phyloP scores from a whole-genome alignment of 1,140 invertebrate species.

The Temnothorax nylanderi region DNA sequence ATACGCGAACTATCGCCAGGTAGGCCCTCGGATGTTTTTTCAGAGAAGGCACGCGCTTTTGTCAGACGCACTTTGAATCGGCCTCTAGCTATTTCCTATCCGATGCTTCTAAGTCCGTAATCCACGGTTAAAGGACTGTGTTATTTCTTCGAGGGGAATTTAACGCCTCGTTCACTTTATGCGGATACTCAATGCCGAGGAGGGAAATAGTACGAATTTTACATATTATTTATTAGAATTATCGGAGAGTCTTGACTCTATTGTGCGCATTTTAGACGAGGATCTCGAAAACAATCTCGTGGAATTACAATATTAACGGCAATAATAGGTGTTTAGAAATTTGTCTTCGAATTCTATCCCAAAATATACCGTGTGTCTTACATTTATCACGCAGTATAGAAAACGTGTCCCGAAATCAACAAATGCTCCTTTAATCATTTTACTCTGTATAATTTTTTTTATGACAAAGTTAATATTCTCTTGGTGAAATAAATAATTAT shows the following conservation, averaged over 20 bases:
- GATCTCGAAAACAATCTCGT: not conserved
- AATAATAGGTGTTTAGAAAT: not conserved
- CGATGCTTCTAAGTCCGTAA: conserved; percentile 68
- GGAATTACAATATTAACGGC: not conserved
- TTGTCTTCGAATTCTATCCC: not conserved
- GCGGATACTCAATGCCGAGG: not conserved
- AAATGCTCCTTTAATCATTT: not conserved
- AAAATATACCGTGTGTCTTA: not conserved
- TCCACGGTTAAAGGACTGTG: conserved; percentile 72
- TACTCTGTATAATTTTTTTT: not conserved
- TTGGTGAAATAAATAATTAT: not conserved
- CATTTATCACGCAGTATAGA: not conserved
- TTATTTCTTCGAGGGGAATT: conserved; percentile 72
- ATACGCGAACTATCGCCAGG: conserved; percentile 62
- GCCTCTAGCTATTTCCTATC: conserved; percentile 41
- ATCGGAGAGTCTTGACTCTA: not conserved
- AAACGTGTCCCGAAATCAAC: not conserved
- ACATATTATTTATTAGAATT: conserved; percentile 12
- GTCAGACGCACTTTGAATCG: conserved; percentile 58
- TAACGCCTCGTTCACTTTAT: conserved; percentile 49
- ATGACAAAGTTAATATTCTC: not conserved
- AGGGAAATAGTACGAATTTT: conserved; percentile 4
- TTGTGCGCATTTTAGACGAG: not conserved
- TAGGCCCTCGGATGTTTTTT: conserved; percentile 75
- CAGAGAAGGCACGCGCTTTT: conserved; percentile 64